phyloP scores from a whole-genome alignment of 2,888 invertebrate genomes.

The Thalpophila matura region DNA sequence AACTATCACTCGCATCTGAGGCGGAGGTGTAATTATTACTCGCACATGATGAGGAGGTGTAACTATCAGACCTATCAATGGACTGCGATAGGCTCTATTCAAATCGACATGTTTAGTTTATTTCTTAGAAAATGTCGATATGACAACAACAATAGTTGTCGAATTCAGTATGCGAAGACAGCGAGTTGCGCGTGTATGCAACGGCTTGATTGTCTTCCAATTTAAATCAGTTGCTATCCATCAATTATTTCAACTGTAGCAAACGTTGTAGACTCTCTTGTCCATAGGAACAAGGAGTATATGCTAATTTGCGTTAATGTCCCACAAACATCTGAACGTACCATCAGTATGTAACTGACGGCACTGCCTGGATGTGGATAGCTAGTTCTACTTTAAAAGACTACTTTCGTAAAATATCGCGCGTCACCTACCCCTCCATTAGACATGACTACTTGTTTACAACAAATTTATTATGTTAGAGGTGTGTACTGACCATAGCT shows the following conservation, averaged over 20 bases:
- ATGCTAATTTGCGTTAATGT: constrained; percentile 75
- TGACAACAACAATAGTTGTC: constrained; percentile 30
- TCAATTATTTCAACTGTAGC: constrained; percentile 62
- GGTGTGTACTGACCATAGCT: constrained; percentile 93
- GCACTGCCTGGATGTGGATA: constrained; percentile 87
- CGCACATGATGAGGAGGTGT: constrained; percentile 32
- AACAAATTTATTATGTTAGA: constrained; percentile 53
- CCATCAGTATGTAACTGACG: constrained; percentile 70
- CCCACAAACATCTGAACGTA: constrained; percentile 87
- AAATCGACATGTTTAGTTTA: constrained; percentile 40
- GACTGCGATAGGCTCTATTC: constrained; percentile 36
- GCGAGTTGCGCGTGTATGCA: constrained; percentile 19
- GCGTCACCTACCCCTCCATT: constrained; percentile 38
- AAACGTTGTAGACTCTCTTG: constrained; percentile 70
- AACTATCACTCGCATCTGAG: constrained; percentile 26
- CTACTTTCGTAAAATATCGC: constrained; percentile 9
- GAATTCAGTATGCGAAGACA: constrained; percentile 26
- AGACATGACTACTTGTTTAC: constrained; percentile 25
- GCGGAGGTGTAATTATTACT: constrained; percentile 24
- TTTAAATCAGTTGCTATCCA: background rate
- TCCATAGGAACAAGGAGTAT: constrained; percentile 69
- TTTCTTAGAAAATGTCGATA: constrained; percentile 40
- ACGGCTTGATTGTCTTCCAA: constrained; percentile 20
- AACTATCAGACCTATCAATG: constrained; percentile 18
- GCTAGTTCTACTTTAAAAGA: constrained; percentile 5